phyloP scores from a whole-genome alignment of 2,797 vertebrate genomes.

The Manis pentadactyla region DNA sequence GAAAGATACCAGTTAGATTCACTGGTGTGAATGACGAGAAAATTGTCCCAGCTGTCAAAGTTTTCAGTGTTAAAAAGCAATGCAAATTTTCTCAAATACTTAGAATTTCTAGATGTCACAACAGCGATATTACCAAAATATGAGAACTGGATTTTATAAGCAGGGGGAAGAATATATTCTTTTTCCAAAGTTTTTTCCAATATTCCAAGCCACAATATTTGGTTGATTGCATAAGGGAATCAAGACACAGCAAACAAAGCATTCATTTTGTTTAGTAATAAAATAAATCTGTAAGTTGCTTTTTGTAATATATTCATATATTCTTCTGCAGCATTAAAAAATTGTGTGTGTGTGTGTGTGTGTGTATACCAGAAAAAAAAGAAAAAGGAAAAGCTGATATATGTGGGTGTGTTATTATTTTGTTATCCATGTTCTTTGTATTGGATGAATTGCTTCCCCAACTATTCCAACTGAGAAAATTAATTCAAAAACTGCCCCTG shows the following conservation, averaged over 20 bases:
- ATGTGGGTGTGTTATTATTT: slow-evolving; percentile 59
- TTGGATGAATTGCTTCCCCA: slow-evolving; percentile 77
- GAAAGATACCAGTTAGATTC: neutral
- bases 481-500: slow-evolving; percentile 81
- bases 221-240: neutral
- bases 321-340: neutral
- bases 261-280: slow-evolving; percentile 67
- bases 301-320: neutral
- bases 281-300: slow-evolving; percentile 67
- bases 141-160: neutral
- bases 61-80: slow-evolving; percentile 34
- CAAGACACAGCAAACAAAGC: neutral
- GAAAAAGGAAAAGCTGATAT: neutral
- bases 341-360: neutral
- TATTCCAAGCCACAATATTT: neutral
- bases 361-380: neutral
- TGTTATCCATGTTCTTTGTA: slow-evolving; percentile 73
- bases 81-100: slow-evolving; percentile 47
- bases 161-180: neutral
- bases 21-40: slow-evolving; percentile 47
- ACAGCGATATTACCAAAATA: slow-evolving; percentile 52
- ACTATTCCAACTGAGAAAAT: slow-evolving; percentile 78
- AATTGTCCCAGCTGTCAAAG: slow-evolving; percentile 52
- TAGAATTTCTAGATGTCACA: slow-evolving; percentile 52
- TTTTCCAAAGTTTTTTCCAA: neutral